Evolutionary conservation across 2,113 vertebrate genomes (phyloP).

Genomic region (Paralichthys olivaceus): DNA sequence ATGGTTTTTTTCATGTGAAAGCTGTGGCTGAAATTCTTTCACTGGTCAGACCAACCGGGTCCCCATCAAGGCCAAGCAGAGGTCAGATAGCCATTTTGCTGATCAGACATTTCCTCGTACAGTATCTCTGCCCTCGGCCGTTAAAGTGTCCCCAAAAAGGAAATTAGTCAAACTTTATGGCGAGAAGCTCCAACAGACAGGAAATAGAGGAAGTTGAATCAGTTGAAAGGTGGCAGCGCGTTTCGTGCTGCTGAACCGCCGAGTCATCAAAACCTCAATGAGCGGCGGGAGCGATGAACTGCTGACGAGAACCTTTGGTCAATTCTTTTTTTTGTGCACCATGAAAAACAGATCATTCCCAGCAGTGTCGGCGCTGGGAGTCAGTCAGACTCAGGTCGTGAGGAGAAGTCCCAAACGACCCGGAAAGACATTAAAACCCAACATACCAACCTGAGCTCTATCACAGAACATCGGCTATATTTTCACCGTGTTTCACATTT

Average conservation of each 20-base stretch:
- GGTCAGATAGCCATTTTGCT: slow-evolving; percentile 54
- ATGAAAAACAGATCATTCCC: background rate
- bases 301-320: slow-evolving; percentile 29
- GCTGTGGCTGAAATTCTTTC: background rate
- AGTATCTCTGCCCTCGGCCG: slow-evolving; percentile 44
- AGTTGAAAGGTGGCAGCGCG: slow-evolving; percentile 29
- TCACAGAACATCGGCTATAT: no score
- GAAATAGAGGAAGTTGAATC: slow-evolving; percentile 64
- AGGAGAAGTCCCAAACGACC: no score
- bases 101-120: slow-evolving; percentile 63
- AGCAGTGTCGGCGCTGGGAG: background rate
- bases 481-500: no score
- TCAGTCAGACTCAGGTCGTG: background rate
- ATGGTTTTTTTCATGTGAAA: background rate
- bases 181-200: slow-evolving; percentile 32
- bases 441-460: no score
- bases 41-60: slow-evolving; percentile 13
- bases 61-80: background rate
- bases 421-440: no score
- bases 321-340: background rate
- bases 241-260: slow-evolving; percentile 23
- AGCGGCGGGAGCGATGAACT: background rate
- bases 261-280: slow-evolving; percentile 55
- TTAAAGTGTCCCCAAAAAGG: slow-evolving; percentile 39
- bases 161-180: slow-evolving; percentile 40